Conservation (phyloP, 2,113 vertebrate genomes). For the Excalfactoria chinensis region DNA sequence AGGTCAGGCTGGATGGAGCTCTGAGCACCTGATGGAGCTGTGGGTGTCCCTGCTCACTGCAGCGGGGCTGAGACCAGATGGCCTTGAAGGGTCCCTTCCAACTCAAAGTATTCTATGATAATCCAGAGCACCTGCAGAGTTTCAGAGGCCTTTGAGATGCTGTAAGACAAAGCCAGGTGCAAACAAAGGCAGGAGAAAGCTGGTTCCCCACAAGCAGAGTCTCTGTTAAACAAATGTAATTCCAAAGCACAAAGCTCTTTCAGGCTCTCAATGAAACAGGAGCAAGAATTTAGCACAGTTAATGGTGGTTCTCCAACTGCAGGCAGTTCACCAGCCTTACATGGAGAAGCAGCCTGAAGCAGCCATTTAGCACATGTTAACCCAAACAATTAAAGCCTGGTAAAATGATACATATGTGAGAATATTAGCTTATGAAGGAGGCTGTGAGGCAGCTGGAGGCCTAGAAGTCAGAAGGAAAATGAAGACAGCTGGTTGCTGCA, state of each 20-base stretch:
- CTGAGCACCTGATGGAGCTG: no score
- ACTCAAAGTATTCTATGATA: not conserved
- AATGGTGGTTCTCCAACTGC: not conserved
- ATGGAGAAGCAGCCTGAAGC: not conserved
- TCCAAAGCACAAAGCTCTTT: not conserved
- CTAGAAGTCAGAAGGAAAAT: not conserved
- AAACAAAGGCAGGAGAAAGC: fast-evolving
- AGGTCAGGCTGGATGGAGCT: no score
- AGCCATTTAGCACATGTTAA: not conserved
- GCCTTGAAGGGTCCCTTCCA: no score
- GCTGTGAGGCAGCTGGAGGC: not conserved
- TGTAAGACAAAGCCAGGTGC: fast-evolving
- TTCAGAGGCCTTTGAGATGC: not conserved
- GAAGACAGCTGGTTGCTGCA: not conserved
- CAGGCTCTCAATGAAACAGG: not conserved
- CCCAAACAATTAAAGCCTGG: not conserved
- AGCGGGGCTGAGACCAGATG: no score
- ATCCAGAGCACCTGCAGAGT: not conserved
- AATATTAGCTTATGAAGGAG: not conserved
- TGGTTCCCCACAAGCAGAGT: fast-evolving
- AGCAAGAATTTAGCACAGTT: not conserved
- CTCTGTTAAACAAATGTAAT: not conserved
- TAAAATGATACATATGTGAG: not conserved
- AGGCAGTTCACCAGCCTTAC: not conserved
- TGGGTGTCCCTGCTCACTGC: no score